Base-by-base conservation (phyloP, 2,888 invertebrate genomes). In the Anthophora plumipes region DNA sequence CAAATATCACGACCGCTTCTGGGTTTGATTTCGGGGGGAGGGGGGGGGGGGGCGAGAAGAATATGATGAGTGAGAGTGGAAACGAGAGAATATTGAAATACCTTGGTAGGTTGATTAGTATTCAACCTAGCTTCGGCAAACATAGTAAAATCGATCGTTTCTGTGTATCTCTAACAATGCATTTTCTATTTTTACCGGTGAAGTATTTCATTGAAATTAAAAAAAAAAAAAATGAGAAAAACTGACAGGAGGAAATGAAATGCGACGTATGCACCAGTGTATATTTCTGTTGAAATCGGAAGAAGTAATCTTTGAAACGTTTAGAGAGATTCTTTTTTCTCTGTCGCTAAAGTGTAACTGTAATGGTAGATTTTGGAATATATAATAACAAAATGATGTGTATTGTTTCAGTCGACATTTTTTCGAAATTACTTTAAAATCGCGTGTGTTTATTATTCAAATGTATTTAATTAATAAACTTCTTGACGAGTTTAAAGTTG, bases 91-190 rank as follows among this genome's bases (percentile, higher is more conserved):
- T 54, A 68, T 60, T 54, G 61, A 48, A 63, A 69, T 20, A 57
- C 48, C 68, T 54, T 69, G 48, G 20, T 41, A 25, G 54, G 39
- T 66, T 59, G 54, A 68, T 77, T 77, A 82, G 73, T 82, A 82
- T 77, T 82, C 82, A 73, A 82, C 55, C 77, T 59, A 55, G 63
- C 61, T 77, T 82, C 63, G 57, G 54, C 67, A 78, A 78, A 82
- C 68, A 67, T 46, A 67, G 31, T 61, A 66, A 46, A 74, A 78
- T 67, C 74, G 71, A 68, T 78, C 54, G 61, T 70, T 25, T 41
- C 54, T 67, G 41, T 37, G 50, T 60, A 46, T 39, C 25, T 59
- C 20, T 25, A 43, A 17, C 57, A 2, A n/a, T 7, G 41, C 39
- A 37, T 59, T 59, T 72, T 66, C 50, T 8, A 41, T 12, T 17